Percentiles rank a stretch among this genome's conserved stretches.
Evolutionary conservation across 2,797 vertebrate genomes (phyloP).

Genomic region (Dendrocincla fuliginosa): DNA sequence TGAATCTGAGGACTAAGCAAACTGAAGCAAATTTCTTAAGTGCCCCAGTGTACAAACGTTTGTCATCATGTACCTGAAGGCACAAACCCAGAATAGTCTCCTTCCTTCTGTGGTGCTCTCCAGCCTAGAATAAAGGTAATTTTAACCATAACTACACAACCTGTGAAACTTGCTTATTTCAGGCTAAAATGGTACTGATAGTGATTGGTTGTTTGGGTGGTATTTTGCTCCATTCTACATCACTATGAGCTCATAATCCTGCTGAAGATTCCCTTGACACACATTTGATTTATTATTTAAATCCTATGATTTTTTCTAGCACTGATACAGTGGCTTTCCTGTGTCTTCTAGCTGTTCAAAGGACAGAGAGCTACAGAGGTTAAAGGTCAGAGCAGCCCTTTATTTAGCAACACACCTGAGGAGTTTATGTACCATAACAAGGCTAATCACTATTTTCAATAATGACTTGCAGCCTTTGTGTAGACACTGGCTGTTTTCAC

Average conservation of each 20-base stretch:
- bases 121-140: not conserved
- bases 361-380: not conserved
- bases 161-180: not conserved
- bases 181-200: not conserved
- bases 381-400: not conserved
- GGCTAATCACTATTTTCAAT: rapidly evolving
- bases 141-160: not conserved
- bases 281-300: not conserved
- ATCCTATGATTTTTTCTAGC: not conserved
- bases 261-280: not conserved
- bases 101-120: not conserved
- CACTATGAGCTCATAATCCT: not conserved
- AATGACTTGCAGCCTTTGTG: not conserved
- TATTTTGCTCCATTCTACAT: not conserved
- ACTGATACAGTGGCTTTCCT: not conserved
- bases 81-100: not conserved
- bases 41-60: not conserved
- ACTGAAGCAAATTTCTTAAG: not conserved
- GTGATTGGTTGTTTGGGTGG: no score
- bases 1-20: not conserved
- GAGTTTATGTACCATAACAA: not conserved
- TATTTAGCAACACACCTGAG: not conserved
- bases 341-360: not conserved
- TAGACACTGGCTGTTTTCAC: not conserved
- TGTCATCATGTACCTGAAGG: not conserved